Base-by-base conservation (phyloP, 2,113 vertebrate genomes). In the Equus przewalskii region DNA sequence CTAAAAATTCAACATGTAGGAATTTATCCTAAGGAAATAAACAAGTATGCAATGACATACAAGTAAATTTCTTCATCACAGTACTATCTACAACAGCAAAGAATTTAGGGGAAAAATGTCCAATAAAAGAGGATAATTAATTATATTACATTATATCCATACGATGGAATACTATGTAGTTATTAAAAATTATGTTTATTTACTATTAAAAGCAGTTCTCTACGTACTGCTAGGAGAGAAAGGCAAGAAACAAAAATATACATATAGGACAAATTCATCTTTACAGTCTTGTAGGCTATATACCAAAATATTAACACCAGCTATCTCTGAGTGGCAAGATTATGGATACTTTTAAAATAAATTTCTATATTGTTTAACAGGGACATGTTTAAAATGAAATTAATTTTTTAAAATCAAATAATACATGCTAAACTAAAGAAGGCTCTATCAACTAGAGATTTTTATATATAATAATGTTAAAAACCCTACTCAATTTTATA, bases 121-220 rank as follows among this genome's bases (percentile, higher is more conserved):
- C 7, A 91, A 79, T 11, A 49, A 79, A 65, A 69, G 22, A 70
- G 49, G 51, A 79, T 60, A 84, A 24, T 60, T 67, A 79, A 86
- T 51, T 62, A 30, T 46, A 49, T 36, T 90, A 67, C 60, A 58
- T 8, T 67, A 83, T 67, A 69, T 67, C 69, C 7, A 79, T 22
- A 62, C 1, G 72, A n/a, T 46, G 33, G 41, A 91, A 86, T 91
- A 80, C 12, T 56, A 86, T 41, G 58, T 73, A 46, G 41, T 67
- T 65, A 7, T 82, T 82, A 69, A 60, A 96, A 83, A 87, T 80
- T 72, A 88, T 14, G 18, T 65, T 88, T 64, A 56, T 36, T 49
- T 75, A 76, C 46, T 67, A 69, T 69, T 84, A 91, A 85, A 90
- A 91, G 51, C 41, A 91, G 51, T 91, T 69, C 24, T 84, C 49